A percentile compares a stretch with the other conserved stretches of the same genome.
Evolutionary conservation across 2,888 invertebrate species (phyloP).

Genomic region (Odontomyia ornata): DNA sequence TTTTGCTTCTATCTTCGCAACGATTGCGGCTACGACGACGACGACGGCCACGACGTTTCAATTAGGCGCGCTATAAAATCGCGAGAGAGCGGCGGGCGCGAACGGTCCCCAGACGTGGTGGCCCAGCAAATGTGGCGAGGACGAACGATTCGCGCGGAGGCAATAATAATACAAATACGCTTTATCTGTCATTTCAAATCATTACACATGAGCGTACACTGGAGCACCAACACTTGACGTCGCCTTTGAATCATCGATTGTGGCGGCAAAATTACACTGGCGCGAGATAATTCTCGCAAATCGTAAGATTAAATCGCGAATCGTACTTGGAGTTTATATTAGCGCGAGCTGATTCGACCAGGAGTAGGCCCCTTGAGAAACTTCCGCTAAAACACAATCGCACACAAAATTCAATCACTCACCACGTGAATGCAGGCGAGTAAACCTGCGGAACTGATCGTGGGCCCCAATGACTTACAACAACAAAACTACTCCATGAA

Average conservation of each 20-base stretch:
- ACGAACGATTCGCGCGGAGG: background rate
- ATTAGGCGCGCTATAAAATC: constrained; percentile 9
- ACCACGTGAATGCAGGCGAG: background rate
- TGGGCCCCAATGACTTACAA: background rate
- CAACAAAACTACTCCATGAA: background rate
- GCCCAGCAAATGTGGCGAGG: background rate
- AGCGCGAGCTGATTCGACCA: background rate
- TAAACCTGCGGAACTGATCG: background rate
- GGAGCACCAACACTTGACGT: background rate
- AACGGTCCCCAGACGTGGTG: background rate
- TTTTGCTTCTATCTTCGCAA: background rate
- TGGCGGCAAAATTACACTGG: constrained; percentile 18
- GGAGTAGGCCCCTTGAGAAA: no score
- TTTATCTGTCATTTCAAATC: constrained; percentile 35
- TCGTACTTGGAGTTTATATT: constrained; percentile 10
- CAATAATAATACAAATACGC: constrained; percentile 3
- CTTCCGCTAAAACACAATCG: background rate
- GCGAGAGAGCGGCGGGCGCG: constrained; percentile 16
- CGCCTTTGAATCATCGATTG: background rate
- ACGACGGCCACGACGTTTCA: constrained; percentile 5
- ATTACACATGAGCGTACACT: background rate
- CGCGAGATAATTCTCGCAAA: background rate
- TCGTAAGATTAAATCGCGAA: background rate
- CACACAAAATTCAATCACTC: background rate
- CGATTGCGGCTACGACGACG: background rate